Percentiles rank a stretch among this genome's conserved stretches.
Evolutionary conservation across 64 coral and sea anemone genomes (phyloP).

Genomic region (Pocillopora damicornis): DNA sequence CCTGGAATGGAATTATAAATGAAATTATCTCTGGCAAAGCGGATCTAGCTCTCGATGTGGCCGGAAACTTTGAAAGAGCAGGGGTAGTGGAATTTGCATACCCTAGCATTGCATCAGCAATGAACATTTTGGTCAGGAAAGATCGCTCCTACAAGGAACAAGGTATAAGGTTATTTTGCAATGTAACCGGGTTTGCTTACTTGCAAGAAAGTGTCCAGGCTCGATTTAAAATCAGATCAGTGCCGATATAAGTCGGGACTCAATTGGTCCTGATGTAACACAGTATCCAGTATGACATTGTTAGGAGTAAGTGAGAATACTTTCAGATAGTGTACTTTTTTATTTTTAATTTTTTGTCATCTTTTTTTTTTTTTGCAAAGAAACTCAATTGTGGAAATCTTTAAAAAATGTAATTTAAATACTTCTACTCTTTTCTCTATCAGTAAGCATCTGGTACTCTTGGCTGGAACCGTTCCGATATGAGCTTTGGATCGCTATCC

Average conservation of each 20-base stretch:
- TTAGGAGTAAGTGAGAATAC: no score
- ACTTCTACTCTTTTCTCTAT: background rate
- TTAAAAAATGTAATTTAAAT: background rate
- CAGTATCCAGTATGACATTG: no score
- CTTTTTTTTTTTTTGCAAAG: background rate
- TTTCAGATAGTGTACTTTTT: no score
- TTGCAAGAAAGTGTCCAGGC: no score
- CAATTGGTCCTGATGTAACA: no score
- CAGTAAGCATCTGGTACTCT: conserved; percentile 16
- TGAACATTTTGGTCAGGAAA: conserved; percentile 52
- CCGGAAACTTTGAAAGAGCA: background rate
- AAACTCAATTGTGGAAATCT: background rate
- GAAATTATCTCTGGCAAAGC: conserved; percentile 37
- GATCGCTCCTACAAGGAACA: background rate
- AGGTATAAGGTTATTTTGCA: background rate
- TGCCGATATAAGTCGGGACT: no score
- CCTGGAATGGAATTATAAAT: conserved; percentile 41
- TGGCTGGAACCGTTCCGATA: conserved; percentile 30
- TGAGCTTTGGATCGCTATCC: conserved; percentile 46
- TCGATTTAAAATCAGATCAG: no score
- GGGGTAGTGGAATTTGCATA: conserved; percentile 6
- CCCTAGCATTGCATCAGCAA: conserved; percentile 12
- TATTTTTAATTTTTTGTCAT: background rate
- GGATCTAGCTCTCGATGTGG: conserved; percentile 21
- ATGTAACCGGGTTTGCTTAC: no score